Base-by-base conservation (phyloP, 2,797 vertebrate genomes). In the Spatula versicolor region DNA sequence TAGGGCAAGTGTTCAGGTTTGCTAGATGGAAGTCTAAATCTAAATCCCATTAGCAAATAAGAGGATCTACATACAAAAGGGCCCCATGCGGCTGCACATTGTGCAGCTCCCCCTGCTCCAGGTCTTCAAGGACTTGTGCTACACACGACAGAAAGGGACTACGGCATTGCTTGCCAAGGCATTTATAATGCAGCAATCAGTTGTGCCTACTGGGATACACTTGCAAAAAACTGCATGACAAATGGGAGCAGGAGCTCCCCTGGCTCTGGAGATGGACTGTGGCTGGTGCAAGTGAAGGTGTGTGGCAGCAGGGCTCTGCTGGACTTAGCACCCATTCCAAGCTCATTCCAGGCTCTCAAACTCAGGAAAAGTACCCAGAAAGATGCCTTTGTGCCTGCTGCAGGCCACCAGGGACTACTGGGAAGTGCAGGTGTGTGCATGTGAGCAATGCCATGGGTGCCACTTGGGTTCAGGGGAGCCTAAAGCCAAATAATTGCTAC, bases 1-100 rank as follows among this genome's bases (percentile, higher is more conserved):
- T n/a, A 12, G 46, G 89, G 89, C 67, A 56, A 43, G 60, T 0
- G 3, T 52, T 85, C 85, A 33, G 67, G 31, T 69, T 69, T 13
- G 77, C 26, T 35, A 56, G 78, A 60, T 33, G 22, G 45, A 60
- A 43, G 74, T 23, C 58, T 33, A 48, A 71, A 64, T 35, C 81
- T 54, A 88, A 92, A 90, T 67, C 74, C 78, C 83, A 54, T 63
- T 52, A 72, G 68, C 69, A 92, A 86, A 66, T 14, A 79, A 79
- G 37, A 75, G 73, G 67, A 62, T 86, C 73, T 56, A 41, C 83
- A 62, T 13, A 71, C 35, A 71, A 58, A 90, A 79, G 41, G 72
- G 39, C 56, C 72, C 55, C 77, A 7, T 4, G 45, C 1, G 11
- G 77, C 56, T 48, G 25, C 56, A 13, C 1, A 1, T 2, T 18